Base-by-base conservation (phyloP, 2,113 vertebrate species). In the Scartelaos histophorus region DNA sequence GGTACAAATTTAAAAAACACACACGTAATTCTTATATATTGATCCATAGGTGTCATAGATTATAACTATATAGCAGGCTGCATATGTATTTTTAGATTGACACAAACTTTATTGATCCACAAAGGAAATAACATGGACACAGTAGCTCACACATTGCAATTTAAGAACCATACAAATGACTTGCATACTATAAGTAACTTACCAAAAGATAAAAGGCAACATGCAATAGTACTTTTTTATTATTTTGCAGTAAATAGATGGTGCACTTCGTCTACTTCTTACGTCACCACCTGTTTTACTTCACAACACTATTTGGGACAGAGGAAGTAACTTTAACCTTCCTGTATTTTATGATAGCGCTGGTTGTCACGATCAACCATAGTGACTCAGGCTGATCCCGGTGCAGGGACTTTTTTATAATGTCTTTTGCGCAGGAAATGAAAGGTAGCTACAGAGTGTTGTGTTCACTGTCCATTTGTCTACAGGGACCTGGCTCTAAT, bases 301-400 rank as follows among this genome's bases (percentile, higher is more conserved):
- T 45, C n/a, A 0, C 43, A n/a, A 62, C 35, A 4, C 3, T 21
- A 65, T 66, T 13, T 19, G 24, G 71, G 75, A 51, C 69, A 72
- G 75, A 79, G 79, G 76, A 81, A 75, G 70, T 67, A 49, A 34
- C 60, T 9, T 34, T 3, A 12, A 10, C 56, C n/a, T 29, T 65
- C 7, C 9, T 35, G 25, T 34, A 19, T 67, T 81, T 71, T 54
- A 78, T 51, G 29, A 46, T 5, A 19, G 43, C 49, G 58, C 67
- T 46, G 2, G 70, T 69, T 21, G 7, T 62, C 54, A 61, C 71
- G 74, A 82, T 80, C 61, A 38, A 38, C 43, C 53, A 2, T 15
- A 64, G 78, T 45, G 61, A 24, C 21, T 43, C 60, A 34, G 10
- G 34, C 62, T 69, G 51, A 9, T 7, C 49, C 49, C 64, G 68